A percentile compares a stretch with the other conserved stretches of the same genome.
These are phyloP conservation scores for Hoplostethus mediterraneus DNA, from an alignment of 2,797 vertebrate genomes.

Conservation along the genomic window DNA sequence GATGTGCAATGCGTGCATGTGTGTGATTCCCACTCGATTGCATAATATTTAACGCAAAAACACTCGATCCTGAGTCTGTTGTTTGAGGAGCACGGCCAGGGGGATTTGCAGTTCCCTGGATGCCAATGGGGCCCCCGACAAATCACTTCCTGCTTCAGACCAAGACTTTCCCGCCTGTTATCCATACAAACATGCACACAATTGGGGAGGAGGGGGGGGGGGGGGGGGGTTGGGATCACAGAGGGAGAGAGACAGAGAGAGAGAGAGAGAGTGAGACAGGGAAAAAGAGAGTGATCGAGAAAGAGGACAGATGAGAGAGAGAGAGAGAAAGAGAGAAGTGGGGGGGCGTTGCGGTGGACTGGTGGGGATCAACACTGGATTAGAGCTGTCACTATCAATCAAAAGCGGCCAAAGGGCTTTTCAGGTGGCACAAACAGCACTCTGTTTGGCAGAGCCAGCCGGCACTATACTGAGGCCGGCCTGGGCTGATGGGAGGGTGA, in stretches of 20 bases:
- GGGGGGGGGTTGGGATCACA: constrained; percentile 19
- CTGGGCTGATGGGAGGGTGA: neutral
- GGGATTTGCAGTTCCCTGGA: constrained; percentile 45
- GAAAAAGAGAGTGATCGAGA: too few species aligned
- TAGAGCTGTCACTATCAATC: constrained; percentile 69
- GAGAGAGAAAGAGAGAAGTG: neutral
- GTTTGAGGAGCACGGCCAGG: constrained; percentile 42
- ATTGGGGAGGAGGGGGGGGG: constrained; percentile 9
- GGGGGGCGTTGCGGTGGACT: constrained; percentile 34
- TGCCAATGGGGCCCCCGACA: constrained; percentile 39
- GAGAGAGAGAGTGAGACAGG: neutral
- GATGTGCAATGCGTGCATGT: too few species aligned
- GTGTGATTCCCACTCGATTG: constrained; percentile 12
- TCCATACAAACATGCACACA: constrained; percentile 52
- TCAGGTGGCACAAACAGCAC: constrained; percentile 63
- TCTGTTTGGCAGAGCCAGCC: constrained; percentile 23
- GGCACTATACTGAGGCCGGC: too few species aligned
- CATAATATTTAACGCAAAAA: neutral
- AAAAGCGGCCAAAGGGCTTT: constrained; percentile 58
- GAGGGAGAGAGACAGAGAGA: neutral
- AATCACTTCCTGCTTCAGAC: constrained; percentile 64
- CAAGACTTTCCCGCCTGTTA: constrained; percentile 55
- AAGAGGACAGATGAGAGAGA: too few species aligned
- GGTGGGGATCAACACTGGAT: constrained; percentile 56
- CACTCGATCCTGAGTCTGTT: constrained; percentile 29